Percentiles rank a stretch among this genome's conserved stretches.
These are phyloP conservation scores for Trissonchulus latispiculum DNA, from an alignment of 2,888 invertebrate species.

Conservation along the genomic window DNA sequence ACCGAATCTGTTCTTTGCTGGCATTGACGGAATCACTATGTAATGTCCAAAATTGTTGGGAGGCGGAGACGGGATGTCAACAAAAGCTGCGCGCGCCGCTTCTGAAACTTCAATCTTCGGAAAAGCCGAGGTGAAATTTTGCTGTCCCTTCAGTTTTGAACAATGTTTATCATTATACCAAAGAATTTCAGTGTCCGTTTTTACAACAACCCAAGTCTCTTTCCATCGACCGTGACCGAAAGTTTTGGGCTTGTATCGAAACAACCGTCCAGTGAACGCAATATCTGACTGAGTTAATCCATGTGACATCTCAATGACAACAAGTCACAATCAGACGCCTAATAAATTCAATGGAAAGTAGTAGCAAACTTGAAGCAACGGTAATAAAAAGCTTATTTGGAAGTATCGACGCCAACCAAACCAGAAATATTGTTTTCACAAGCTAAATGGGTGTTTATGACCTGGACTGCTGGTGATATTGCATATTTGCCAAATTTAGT, in stretches of 20 bases:
- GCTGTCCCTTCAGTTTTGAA: not conserved
- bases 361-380: too few species aligned
- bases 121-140: not conserved
- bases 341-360: too few species aligned
- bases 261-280: not conserved
- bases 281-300: not conserved
- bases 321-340: too few species aligned
- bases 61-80: not conserved
- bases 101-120: not conserved
- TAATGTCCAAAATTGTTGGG: not conserved
- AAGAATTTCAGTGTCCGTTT: not conserved
- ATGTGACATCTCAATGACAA: too few species aligned
- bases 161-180: constrained; percentile 8
- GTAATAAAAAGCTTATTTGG: too few species aligned
- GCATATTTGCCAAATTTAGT: too few species aligned
- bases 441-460: too few species aligned
- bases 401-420: too few species aligned
- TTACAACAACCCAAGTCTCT: not conserved
- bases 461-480: too few species aligned
- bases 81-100: not conserved
- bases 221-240: not conserved
- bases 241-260: not conserved
- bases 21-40: not conserved
- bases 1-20: not conserved
- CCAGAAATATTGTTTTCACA: too few species aligned